Conservation (phyloP, 1,140 invertebrate genomes). For the Drosophila lini region DNA sequence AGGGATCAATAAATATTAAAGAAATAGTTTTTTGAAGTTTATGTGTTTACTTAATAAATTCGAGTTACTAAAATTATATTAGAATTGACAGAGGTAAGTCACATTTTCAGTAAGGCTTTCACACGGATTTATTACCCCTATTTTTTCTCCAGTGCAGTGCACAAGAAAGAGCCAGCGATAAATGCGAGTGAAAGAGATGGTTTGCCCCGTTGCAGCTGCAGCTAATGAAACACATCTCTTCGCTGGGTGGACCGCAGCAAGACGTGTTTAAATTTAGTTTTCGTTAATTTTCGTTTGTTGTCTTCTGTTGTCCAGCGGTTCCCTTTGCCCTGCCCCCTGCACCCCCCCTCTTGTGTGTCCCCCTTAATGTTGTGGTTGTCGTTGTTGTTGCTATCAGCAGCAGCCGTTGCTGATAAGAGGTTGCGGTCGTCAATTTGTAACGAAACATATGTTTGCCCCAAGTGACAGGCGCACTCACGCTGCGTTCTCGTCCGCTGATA, state of each 20-base stretch:
- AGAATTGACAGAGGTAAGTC: no score
- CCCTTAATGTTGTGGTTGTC: neutral
- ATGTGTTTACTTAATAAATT: no score
- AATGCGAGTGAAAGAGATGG: constrained; percentile 2
- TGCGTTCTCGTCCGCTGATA: constrained; percentile 59
- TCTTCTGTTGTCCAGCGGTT: constrained; percentile 49
- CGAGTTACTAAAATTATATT: no score
- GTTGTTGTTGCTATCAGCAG: constrained; percentile 48
- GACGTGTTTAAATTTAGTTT: constrained; percentile 81
- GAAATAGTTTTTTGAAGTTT: neutral
- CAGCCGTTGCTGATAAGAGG: constrained; percentile 68
- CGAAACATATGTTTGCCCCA: constrained; percentile 78
- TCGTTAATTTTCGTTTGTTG: constrained; percentile 78
- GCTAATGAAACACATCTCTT: constrained; percentile 55
- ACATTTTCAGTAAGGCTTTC: no score
- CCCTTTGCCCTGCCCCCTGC: constrained; percentile 6
- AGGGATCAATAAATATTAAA: neutral
- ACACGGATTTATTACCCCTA: no score
- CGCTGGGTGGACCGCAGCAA: constrained; percentile 60
- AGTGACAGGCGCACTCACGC: constrained; percentile 77
- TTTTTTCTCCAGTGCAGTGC: neutral
- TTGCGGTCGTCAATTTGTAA: constrained; percentile 78
- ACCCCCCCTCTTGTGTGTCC: neutral
- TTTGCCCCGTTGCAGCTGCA: constrained; percentile 27
- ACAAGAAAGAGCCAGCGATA: constrained; percentile 9